Evolutionary conservation across 2,797 vertebrate genomes (phyloP).

Genomic region (Podarcis lilfordi): DNA sequence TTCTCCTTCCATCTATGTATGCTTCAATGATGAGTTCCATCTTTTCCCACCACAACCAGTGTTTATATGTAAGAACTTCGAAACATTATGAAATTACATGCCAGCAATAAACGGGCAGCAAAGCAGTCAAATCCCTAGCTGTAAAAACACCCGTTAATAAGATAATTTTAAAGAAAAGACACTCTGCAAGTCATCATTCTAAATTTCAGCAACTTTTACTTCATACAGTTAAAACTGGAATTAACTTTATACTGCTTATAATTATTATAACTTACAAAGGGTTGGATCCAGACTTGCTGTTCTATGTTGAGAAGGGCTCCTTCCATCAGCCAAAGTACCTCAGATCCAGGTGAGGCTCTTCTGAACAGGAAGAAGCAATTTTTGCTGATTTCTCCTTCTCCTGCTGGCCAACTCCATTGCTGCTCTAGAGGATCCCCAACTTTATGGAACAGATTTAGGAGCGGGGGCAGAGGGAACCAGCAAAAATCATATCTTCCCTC

Average conservation of each 20-base stretch:
- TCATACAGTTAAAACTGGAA: not conserved
- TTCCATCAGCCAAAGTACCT: too few relatives aligned
- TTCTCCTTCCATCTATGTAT: not conserved
- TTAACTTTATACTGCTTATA: not conserved
- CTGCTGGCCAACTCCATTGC: too few relatives aligned
- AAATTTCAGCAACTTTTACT: slow-evolving; percentile 46
- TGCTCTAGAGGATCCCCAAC: not conserved
- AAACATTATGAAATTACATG: slow-evolving; percentile 34
- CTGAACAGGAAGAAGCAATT: too few relatives aligned
- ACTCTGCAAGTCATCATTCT: slow-evolving; percentile 49
- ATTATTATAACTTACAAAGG: too few relatives aligned
- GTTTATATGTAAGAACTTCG: slow-evolving; percentile 38
- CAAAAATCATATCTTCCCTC: too few relatives aligned
- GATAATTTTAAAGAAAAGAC: slow-evolving; percentile 56
- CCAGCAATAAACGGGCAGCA: slow-evolving; percentile 38
- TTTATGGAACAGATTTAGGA: not conserved
- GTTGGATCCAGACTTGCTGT: too few relatives aligned
- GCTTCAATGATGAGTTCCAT: slow-evolving; percentile 8
- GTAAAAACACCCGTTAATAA: slow-evolving; percentile 73
- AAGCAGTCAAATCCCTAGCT: slow-evolving; percentile 55
- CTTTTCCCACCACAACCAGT: slow-evolving; percentile 16
- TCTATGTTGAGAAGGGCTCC: too few relatives aligned
- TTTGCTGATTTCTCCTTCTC: too few relatives aligned
- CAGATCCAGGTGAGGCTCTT: too few relatives aligned
- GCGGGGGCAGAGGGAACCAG: not conserved